Conservation (phyloP, 2,888 invertebrate genomes). For the Copidosoma aretas region DNA sequence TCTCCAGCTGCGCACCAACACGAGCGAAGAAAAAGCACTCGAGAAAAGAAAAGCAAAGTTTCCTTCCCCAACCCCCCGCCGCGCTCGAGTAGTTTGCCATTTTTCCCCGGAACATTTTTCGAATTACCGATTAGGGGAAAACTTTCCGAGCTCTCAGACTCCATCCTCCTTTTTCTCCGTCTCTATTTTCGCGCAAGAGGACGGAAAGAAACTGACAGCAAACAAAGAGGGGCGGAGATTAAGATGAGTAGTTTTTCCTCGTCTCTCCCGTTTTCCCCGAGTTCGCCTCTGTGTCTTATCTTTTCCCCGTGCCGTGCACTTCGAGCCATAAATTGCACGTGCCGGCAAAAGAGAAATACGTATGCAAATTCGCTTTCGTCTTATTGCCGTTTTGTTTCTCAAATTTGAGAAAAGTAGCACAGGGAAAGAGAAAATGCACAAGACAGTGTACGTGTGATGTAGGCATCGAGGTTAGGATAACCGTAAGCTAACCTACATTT, state of each 20-base stretch:
- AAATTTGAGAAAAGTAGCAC: background rate
- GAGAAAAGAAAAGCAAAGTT: background rate
- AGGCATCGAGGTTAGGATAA: conserved; percentile 20
- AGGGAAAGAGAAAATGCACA: no score
- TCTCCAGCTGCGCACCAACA: no score
- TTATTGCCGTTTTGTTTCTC: conserved; percentile 22
- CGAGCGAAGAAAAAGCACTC: conserved; percentile 5
- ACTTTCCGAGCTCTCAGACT: background rate
- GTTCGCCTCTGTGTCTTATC: conserved; percentile 2
- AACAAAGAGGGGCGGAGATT: conserved; percentile 4
- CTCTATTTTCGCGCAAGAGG: background rate
- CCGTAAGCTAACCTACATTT: conserved; percentile 28
- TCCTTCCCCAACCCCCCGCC: conserved; percentile 1
- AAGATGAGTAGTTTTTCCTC: conserved; percentile 27
- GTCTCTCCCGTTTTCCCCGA: no score
- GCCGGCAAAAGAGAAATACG: conserved; percentile 20
- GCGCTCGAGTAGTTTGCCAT: conserved; percentile 12
- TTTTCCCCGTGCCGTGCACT: background rate
- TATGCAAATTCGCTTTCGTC: conserved; percentile 26
- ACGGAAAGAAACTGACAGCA: conserved; percentile 3
- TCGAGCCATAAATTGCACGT: conserved; percentile 16
- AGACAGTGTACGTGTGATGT: background rate
- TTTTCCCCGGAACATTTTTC: conserved; percentile 25
- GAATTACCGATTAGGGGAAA: conserved; percentile 21
- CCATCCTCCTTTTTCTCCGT: background rate